A percentile compares a stretch with the other conserved stretches of the same genome.
Conservation (phyloP, 2,888 invertebrate genomes). For the Chymomyza procnemis region DNA sequence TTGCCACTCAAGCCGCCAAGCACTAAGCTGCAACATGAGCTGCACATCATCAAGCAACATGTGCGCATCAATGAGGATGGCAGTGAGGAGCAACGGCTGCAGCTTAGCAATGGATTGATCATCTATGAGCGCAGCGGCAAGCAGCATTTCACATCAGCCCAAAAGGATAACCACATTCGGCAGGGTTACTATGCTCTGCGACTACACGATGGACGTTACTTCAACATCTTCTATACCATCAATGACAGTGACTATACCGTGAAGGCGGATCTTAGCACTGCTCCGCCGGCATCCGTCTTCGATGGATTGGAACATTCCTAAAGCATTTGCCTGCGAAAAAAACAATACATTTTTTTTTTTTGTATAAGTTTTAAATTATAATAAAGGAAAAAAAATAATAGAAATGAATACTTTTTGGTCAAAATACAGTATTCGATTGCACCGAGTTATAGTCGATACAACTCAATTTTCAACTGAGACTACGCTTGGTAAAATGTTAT, state of each 20-base stretch:
- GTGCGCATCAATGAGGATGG: conserved; percentile 57
- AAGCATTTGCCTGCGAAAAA: not conserved
- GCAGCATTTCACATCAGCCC: conserved; percentile 27
- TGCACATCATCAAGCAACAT: conserved; percentile 60
- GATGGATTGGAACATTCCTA: conserved; percentile 21
- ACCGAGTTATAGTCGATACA: too few relatives aligned
- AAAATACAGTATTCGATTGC: too few relatives aligned
- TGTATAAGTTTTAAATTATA: not conserved
- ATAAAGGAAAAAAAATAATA: not conserved
- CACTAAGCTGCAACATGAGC: conserved; percentile 17
- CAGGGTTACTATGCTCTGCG: conserved; percentile 52
- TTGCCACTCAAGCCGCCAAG: conserved; percentile 25
- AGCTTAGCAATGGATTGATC: conserved; percentile 61
- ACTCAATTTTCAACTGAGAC: too few relatives aligned
- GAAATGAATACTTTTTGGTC: too few relatives aligned
- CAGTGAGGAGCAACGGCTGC: conserved; percentile 53
- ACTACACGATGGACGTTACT: conserved; percentile 49
- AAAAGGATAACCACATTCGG: conserved; percentile 21
- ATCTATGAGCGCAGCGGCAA: conserved; percentile 53
- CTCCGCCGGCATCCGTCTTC: conserved; percentile 51
- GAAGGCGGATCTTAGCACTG: conserved; percentile 60
- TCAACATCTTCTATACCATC: conserved; percentile 63
- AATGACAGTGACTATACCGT: conserved; percentile 68
- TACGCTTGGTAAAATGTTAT: too few relatives aligned
- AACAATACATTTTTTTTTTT: not conserved